phyloP scores from a whole-genome alignment of 2,113 vertebrate species.

The Lasiurus borealis region DNA sequence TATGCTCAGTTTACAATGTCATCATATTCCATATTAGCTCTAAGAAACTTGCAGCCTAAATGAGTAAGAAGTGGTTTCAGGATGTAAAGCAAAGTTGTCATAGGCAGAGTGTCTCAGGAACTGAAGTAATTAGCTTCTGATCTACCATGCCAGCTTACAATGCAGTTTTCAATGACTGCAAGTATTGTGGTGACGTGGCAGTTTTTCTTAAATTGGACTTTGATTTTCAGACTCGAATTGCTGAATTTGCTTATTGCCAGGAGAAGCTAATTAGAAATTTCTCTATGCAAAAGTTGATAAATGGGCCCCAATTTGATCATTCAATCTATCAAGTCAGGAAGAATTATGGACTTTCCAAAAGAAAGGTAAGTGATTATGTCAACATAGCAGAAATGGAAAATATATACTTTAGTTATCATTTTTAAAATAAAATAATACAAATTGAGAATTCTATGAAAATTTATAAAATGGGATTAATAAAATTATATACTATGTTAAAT shows the following conservation, averaged over 20 bases:
- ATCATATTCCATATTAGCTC: background rate
- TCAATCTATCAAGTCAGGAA: background rate
- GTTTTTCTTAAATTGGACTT: slow-evolving; percentile 75
- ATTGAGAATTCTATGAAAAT: background rate
- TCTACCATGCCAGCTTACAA: slow-evolving; percentile 82
- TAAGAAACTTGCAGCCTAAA: slow-evolving; percentile 69
- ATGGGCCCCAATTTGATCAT: background rate
- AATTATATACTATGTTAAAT: background rate
- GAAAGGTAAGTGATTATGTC: background rate
- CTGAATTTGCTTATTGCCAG: slow-evolving; percentile 57
- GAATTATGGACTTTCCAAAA: background rate
- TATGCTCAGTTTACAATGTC: background rate
- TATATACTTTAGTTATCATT: background rate
- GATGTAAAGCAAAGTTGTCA: slow-evolving; percentile 75
- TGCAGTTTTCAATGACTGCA: slow-evolving; percentile 82
- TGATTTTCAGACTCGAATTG: slow-evolving; percentile 60
- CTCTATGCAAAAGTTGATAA: background rate
- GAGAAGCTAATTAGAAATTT: slow-evolving; percentile 44
- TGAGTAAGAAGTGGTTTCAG: slow-evolving; percentile 78
- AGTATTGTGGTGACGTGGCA: slow-evolving; percentile 83
- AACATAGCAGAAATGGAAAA: background rate
- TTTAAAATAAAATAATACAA: background rate
- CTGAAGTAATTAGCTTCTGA: slow-evolving; percentile 84
- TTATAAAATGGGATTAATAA: background rate
- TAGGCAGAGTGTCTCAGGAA: slow-evolving; percentile 84